A percentile compares a stretch with the other conserved stretches of the same genome.
phyloP scores from a whole-genome alignment of 2,113 vertebrate genomes.

The Anhinga rufa region DNA sequence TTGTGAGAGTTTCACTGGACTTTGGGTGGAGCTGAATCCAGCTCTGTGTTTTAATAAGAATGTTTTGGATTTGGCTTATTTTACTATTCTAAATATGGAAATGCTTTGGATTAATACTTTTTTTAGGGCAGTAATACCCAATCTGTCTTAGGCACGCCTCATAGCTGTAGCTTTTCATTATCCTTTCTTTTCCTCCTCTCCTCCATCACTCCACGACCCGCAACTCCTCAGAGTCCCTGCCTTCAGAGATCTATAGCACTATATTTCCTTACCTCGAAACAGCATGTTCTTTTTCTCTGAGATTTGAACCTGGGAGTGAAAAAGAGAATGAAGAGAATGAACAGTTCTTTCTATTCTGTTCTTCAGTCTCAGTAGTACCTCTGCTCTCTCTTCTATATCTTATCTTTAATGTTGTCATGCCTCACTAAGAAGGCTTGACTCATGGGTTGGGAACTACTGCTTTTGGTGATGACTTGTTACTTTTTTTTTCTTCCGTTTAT shows the following conservation, averaged over 20 bases:
- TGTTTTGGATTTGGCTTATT: background rate
- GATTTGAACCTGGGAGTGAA: background rate
- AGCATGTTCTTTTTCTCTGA: background rate
- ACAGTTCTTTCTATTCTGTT: background rate
- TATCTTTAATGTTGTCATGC: background rate
- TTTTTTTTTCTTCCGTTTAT: background rate
- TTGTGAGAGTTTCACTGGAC: background rate
- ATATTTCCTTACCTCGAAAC: background rate
- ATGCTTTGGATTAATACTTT: background rate
- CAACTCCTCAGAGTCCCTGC: background rate
- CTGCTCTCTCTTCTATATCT: background rate
- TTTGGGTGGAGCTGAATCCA: background rate
- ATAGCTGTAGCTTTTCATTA: background rate
- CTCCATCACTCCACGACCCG: background rate
- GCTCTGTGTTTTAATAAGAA: background rate
- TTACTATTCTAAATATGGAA: background rate
- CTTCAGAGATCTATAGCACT: background rate
- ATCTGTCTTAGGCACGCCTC: background rate
- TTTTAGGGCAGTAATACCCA: background rate
- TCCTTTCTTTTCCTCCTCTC: background rate
- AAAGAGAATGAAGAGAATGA: background rate
- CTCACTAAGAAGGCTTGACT: constrained; percentile 3
- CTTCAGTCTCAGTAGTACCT: background rate
- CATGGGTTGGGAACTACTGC: background rate
- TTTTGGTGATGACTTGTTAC: constrained; percentile 13